These are phyloP conservation scores for Pyrrhia umbra DNA, from an alignment of 2,888 invertebrate species.

Conservation along the genomic window DNA sequence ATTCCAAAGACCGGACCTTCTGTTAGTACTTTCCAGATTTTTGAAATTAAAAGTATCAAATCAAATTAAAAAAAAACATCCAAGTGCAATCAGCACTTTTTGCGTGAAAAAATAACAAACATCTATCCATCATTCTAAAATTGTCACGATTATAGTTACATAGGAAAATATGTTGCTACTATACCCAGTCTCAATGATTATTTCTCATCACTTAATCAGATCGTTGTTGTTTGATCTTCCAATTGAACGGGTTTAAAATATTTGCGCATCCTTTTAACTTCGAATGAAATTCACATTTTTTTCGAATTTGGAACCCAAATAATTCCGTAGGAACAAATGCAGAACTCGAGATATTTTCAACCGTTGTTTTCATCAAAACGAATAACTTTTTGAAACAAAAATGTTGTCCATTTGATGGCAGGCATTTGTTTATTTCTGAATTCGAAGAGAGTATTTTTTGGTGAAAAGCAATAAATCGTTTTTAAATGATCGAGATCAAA, in stretches of 20 bases:
- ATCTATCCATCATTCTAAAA: too few relatives aligned
- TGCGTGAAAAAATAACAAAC: too few relatives aligned
- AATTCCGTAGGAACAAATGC: neutral
- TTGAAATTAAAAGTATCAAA: too few relatives aligned
- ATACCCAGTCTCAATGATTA: too few relatives aligned
- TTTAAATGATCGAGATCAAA: neutral
- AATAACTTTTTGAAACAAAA: constrained; percentile 12
- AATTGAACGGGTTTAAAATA: neutral
- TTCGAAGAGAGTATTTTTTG: neutral
- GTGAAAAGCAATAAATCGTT: neutral
- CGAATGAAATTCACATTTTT: constrained; percentile 23
- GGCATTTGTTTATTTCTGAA: constrained; percentile 5
- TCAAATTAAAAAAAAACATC: too few relatives aligned
- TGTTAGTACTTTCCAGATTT: too few relatives aligned
- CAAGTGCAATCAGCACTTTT: too few relatives aligned
- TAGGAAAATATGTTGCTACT: too few relatives aligned
- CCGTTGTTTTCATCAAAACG: constrained; percentile 43
- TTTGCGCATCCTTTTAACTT: constrained; percentile 24
- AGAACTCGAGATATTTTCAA: constrained; percentile 40
- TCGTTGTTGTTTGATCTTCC: neutral
- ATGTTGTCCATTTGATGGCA: constrained; percentile 16
- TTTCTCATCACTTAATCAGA: neutral
- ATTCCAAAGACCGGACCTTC: too few relatives aligned
- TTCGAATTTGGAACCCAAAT: constrained; percentile 9
- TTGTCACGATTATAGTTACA: too few relatives aligned